These are phyloP conservation scores for Dipus sagitta DNA, from an alignment of 2,797 vertebrate genomes.

Conservation along the genomic window DNA sequence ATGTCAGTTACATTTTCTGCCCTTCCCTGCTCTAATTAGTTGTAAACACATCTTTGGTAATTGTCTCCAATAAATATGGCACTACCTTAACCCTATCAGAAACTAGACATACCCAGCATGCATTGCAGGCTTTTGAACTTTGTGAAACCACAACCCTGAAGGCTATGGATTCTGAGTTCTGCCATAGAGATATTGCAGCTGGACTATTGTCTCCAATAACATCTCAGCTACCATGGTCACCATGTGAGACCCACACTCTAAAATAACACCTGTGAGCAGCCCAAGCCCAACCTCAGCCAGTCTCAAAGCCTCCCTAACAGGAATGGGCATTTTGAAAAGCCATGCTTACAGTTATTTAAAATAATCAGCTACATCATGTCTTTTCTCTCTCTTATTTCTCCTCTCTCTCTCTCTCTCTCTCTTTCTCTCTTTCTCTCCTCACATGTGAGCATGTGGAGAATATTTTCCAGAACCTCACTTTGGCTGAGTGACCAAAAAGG, in stretches of 20 bases:
- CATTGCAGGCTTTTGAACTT: background rate
- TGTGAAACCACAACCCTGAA: background rate
- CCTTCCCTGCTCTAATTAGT: background rate
- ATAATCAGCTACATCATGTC: background rate
- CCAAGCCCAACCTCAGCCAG: slow-evolving; percentile 66
- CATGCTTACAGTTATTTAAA: background rate
- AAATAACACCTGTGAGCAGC: slow-evolving; percentile 69
- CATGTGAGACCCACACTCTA: slow-evolving; percentile 61
- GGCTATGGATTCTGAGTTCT: background rate
- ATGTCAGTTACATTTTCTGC: background rate
- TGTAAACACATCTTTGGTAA: background rate
- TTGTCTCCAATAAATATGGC: background rate
- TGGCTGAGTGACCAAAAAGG: slow-evolving; percentile 63
- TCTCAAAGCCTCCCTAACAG: background rate
- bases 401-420: background rate
- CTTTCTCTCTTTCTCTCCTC: background rate
- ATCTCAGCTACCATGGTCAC: background rate
- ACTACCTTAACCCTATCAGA: background rate
- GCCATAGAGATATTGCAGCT: background rate
- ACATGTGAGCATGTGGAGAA: slow-evolving; percentile 41
- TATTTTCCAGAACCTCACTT: slow-evolving; percentile 77
- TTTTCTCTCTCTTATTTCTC: background rate
- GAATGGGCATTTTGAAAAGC: background rate
- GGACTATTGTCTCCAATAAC: background rate
- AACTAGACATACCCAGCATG: background rate